Evolutionary conservation across 2,888 invertebrate genomes (phyloP).

Genomic region (Nineta flava): DNA sequence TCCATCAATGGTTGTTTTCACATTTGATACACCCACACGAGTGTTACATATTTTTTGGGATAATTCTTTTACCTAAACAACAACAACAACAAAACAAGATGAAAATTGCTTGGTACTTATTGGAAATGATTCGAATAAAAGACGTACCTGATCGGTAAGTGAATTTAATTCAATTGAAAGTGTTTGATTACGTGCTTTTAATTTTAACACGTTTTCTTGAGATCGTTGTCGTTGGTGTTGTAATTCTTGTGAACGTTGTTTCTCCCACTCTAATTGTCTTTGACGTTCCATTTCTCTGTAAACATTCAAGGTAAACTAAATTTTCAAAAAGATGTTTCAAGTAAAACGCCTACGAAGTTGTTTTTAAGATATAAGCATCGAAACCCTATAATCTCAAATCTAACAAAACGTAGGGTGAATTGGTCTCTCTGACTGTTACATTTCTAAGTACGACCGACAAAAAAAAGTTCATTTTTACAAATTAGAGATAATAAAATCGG

Average conservation of each 20-base stretch:
- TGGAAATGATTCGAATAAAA: background rate
- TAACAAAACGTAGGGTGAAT: too few species aligned
- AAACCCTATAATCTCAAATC: background rate
- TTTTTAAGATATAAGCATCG: background rate
- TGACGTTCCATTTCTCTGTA: slow-evolving; percentile 88
- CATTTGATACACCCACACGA: slow-evolving; percentile 71
- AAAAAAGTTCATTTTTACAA: too few species aligned
- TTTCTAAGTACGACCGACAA: too few species aligned
- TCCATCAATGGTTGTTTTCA: slow-evolving; percentile 90
- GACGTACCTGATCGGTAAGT: slow-evolving; percentile 25
- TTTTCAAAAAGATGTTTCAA: background rate
- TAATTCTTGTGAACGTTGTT: slow-evolving; percentile 67
- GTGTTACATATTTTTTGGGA: slow-evolving; percentile 71
- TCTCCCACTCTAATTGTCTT: slow-evolving; percentile 91
- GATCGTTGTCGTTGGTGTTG: slow-evolving; percentile 74
- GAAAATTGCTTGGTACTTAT: background rate
- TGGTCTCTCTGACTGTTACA: too few species aligned
- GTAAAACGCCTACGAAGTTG: too few species aligned
- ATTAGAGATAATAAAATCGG: too few species aligned
- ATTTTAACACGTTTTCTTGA: slow-evolving; percentile 64
- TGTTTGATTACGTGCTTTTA: slow-evolving; percentile 78
- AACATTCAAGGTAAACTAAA: too few species aligned
- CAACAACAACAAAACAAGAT: background rate
- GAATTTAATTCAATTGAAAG: slow-evolving; percentile 63
- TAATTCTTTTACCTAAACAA: slow-evolving; percentile 62